These are phyloP conservation scores for Pachycephus smyrnensis DNA, from an alignment of 2,888 invertebrate species.

Conservation along the genomic window DNA sequence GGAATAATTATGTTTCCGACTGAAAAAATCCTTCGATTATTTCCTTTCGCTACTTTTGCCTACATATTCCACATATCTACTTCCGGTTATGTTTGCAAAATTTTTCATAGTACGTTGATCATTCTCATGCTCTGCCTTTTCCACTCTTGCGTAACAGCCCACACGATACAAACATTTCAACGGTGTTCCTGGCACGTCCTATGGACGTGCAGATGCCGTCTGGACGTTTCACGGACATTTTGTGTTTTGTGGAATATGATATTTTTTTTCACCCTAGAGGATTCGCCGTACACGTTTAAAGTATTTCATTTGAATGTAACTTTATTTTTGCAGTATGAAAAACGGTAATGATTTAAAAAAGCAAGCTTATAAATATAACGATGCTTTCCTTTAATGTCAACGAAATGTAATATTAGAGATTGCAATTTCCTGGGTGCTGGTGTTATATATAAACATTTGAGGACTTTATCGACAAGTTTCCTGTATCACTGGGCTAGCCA, in stretches of 20 bases:
- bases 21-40: neutral
- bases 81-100: neutral
- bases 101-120: neutral
- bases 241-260: neutral
- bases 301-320: neutral
- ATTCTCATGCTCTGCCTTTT: neutral
- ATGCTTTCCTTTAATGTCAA: neutral
- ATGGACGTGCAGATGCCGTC: neutral
- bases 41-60: neutral
- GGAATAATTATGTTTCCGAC: neutral
- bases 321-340: neutral
- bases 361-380: neutral
- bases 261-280: neutral
- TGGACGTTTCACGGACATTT: neutral
- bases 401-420: neutral
- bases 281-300: neutral
- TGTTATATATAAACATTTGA: neutral
- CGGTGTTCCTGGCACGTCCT: no score
- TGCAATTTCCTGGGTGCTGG: neutral
- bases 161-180: neutral
- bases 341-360: neutral
- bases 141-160: no score
- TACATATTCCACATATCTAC: neutral
- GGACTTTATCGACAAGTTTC: neutral
- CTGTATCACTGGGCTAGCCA: neutral